Conservation (phyloP, 30 jellyfish, hydroid and myxozoan species). For the Aurelia aurita region DNA sequence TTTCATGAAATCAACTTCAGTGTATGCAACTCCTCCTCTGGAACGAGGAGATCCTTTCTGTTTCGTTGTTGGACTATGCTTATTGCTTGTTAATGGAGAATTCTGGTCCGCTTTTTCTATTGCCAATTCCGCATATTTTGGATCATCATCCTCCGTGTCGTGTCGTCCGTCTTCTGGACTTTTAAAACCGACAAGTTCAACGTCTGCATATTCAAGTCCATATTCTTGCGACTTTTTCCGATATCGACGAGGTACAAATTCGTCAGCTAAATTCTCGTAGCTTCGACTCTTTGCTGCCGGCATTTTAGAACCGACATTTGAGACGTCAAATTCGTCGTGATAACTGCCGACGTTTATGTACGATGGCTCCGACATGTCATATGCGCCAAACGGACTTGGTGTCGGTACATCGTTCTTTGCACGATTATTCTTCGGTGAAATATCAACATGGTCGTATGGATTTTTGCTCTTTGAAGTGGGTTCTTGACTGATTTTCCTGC, state of each 20-base stretch:
- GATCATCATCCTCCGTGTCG: constrained; percentile 2
- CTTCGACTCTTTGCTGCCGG: constrained; percentile 27
- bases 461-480: not conserved
- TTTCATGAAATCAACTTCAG: constrained; percentile 74
- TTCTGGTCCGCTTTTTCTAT: not conserved
- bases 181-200: not conserved
- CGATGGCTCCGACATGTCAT: constrained; percentile 31
- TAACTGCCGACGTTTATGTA: constrained; percentile 48
- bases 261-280: constrained; percentile 56
- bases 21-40: constrained; percentile 35
- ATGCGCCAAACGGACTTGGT: not conserved
- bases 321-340: constrained; percentile 58
- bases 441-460: not conserved
- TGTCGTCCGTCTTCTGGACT: not conserved
- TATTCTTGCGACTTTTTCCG: constrained; percentile 40
- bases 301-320: not conserved
- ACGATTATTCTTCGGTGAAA: constrained; percentile 1
- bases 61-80: constrained; percentile 21
- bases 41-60: constrained; percentile 29
- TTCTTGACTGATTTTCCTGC: constrained; percentile 44
- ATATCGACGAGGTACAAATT: constrained; percentile 37
- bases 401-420: not conserved
- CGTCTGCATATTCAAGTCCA: constrained; percentile 46
- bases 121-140: constrained; percentile 21
- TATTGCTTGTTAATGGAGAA: not conserved